Base-by-base conservation (phyloP, 1,140 invertebrate species). In the Drosophila fuyamai region DNA sequence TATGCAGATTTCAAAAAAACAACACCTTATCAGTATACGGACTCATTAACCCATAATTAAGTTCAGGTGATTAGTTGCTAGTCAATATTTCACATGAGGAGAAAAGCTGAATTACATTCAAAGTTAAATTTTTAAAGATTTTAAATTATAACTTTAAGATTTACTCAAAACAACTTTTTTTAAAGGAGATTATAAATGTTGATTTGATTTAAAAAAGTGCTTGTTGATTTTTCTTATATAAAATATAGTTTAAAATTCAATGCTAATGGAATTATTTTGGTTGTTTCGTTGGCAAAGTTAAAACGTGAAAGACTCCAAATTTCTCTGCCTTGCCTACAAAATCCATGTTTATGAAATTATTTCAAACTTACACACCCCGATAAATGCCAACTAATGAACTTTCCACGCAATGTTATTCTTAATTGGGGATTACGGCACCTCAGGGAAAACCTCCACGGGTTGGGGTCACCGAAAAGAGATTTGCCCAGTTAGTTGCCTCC, bases 401-500 rank as follows among this genome's bases (percentile, higher is more conserved):
- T 2, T 18, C 14, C 65, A 68, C 60, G 65, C 65, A 23, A 53
- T 18, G 38, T 32, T 5, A 7, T 0, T 43, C 27, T 5, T 44
- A 36, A 66, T 65, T 68, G 58, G 44, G 63, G n/a, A 40, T 14
- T 50, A 67, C 13, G 7, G n/a, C 36, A 18, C 65, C 48, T 38
- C 5, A 18, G 65, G 61, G 65, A 68, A 4, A 16, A 18, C 0
- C 3, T 13, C 13, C n/a, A 38, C 60, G 9, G 9, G 38, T 44
- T 27, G 10, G 0, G 36, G 13, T 14, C 27, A 14, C 18, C 5
- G 3, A 12, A 35, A 38, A 10, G 5, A 5, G 7, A 47, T 27
- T 29, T n/a, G 1, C 44, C 44, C 16, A 10, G 38, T 53, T 46
- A 71, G 66, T 71, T 48, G n/a, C n/a, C 18, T 40, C 4, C 4